Base-by-base conservation (phyloP, 2,888 invertebrate species). In the Macropis europaea region DNA sequence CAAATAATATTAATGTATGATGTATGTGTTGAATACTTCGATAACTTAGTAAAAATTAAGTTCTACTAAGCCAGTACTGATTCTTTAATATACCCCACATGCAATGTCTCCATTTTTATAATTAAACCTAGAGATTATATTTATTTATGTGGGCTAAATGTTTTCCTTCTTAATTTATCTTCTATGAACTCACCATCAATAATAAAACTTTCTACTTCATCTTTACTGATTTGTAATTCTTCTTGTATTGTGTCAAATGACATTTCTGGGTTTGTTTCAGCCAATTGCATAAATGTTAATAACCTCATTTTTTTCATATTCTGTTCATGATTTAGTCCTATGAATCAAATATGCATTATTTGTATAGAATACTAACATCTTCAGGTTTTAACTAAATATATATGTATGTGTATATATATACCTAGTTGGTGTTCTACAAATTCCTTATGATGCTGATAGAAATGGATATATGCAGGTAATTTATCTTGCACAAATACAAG, bases 241-340 rank as follows among this genome's bases (percentile, higher is more conserved):
- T 94, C 93, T 84, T 96, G 95, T 73, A 99, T 94, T 15, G 95
- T 94, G 75, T 96, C 95, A 89, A 98, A 99, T n/a, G 95, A 92
- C 90, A 99, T 95, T 91, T 99, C 98, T 22, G 97, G 95, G 87
- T 95, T 95, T 59, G 94, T 95, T 90, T 99, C 99, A 2, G 99
- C 98, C 91, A 99, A 93, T 89, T 98, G 98, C 97, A 99, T 99
- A 88, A 99, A 97, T 0, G 99, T 97, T 59, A 99, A 90, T 84
- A 99, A 92, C 74, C 99, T 93, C 97, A 99, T 99, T 91, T 99
- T 99, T 87, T 97, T 96, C 91, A 98, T 93, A 87, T 98, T 98
- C 86, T 97, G 95, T 84, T 98, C 97, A 88, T 99, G 98, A 86
- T 97, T 96, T 50, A 99, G 91, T 45, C 97, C 95, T 93, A 57